Conservation (phyloP, 2,888 invertebrate genomes). For the Yponomeuta evonymella region DNA sequence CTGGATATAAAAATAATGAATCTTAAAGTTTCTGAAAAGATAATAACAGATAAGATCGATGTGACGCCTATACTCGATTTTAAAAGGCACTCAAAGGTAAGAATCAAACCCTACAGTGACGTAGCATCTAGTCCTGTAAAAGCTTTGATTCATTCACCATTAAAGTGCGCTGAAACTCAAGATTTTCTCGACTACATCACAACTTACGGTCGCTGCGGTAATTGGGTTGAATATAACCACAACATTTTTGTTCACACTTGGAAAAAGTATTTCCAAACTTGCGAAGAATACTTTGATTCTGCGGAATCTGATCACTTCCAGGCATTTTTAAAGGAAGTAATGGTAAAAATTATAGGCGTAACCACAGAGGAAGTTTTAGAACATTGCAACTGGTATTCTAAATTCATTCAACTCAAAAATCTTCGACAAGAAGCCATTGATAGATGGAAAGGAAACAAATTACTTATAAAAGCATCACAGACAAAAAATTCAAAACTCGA, state of each 20-base stretch:
- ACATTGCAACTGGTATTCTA: not conserved
- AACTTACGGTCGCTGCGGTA: not conserved
- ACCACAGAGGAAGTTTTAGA: not conserved
- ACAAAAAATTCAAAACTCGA: not conserved
- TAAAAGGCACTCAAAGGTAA: not conserved
- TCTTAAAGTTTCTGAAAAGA: not conserved
- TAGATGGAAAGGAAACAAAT: not conserved
- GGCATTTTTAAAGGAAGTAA: not conserved
- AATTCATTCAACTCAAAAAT: not conserved
- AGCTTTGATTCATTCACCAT: not conserved
- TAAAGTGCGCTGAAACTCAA: not conserved
- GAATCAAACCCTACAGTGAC: not conserved
- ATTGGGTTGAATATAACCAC: not conserved
- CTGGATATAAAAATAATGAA: not conserved
- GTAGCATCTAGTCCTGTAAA: not conserved
- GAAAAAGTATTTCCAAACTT: not conserved
- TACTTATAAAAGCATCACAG: not conserved
- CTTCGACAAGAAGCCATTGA: conserved; percentile 1
- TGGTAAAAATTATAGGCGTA: not conserved
- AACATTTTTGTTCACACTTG: not conserved
- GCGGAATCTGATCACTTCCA: not conserved
- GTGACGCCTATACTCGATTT: not conserved
- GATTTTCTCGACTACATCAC: not conserved
- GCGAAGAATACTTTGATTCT: not conserved
- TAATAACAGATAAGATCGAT: not conserved